phyloP scores from a whole-genome alignment of 2,113 vertebrate genomes.

The Gallinago media region DNA sequence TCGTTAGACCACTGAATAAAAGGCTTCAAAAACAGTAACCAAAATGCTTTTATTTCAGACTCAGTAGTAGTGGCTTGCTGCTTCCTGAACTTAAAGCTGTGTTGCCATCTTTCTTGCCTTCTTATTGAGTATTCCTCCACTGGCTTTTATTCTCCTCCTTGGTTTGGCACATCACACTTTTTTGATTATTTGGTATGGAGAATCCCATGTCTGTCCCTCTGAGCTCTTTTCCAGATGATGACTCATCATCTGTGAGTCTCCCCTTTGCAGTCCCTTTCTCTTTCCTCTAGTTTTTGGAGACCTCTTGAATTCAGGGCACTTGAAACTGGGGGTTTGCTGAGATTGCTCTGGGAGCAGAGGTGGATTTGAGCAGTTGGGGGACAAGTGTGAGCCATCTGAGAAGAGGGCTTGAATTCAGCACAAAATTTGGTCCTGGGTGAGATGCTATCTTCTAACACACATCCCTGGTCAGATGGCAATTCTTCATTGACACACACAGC shows the following conservation, averaged over 20 bases:
- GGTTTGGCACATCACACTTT: background rate
- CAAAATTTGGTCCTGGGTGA: background rate
- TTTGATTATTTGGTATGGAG: background rate
- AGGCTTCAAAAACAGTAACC: background rate
- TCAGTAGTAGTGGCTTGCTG: background rate
- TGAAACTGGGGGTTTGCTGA: background rate
- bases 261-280: background rate
- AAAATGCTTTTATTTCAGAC: background rate
- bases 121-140: rapidly evolving
- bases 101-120: background rate
- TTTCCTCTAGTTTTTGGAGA: background rate
- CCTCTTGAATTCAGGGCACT: background rate
- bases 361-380: background rate
- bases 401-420: background rate
- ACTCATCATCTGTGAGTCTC: background rate
- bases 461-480: background rate
- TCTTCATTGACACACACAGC: background rate
- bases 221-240: background rate
- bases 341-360: background rate
- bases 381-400: background rate
- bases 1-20: background rate
- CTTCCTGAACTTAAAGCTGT: background rate
- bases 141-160: background rate
- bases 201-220: background rate
- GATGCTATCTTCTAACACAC: background rate